A percentile compares a stretch with the other conserved stretches of the same genome.
phyloP scores from a whole-genome alignment of 2,113 vertebrate species.

The Cebus imitator region DNA sequence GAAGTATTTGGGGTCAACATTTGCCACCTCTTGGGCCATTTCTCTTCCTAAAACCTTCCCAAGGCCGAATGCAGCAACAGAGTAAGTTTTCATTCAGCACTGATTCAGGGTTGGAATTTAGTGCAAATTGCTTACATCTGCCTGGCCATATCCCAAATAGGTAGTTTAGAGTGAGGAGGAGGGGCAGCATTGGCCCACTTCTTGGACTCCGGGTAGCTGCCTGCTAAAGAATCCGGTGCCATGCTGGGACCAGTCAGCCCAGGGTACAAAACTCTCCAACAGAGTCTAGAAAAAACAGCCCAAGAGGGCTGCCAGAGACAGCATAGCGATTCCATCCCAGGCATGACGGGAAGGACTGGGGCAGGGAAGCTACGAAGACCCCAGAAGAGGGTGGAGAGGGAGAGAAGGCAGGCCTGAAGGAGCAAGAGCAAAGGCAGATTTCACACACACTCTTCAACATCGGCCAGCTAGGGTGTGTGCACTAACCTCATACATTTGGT shows the following conservation, averaged over 20 bases:
- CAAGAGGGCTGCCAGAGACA: conserved; percentile 11
- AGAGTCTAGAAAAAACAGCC: not conserved
- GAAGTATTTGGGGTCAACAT: not conserved
- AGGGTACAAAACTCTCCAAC: conserved; percentile 14
- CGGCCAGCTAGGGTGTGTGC: conserved; percentile 49
- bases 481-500: conserved; percentile 50
- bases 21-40: not conserved
- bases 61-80: not conserved
- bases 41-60: conserved; percentile 43
- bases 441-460: not conserved
- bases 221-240: conserved; percentile 31
- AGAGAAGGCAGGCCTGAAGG: not conserved
- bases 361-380: conserved; percentile 38
- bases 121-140: conserved; percentile 69
- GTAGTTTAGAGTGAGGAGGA: conserved; percentile 56
- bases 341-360: not conserved
- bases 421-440: not conserved
- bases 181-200: not conserved
- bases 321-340: conserved; percentile 51
- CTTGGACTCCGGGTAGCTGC: not conserved
- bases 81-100: conserved; percentile 41
- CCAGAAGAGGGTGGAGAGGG: not conserved
- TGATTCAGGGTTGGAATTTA: conserved; percentile 45
- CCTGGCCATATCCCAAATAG: conserved; percentile 58
- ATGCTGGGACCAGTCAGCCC: not conserved